phyloP scores from a whole-genome alignment of 2,797 vertebrate genomes.

The Dermochelys coriacea region DNA sequence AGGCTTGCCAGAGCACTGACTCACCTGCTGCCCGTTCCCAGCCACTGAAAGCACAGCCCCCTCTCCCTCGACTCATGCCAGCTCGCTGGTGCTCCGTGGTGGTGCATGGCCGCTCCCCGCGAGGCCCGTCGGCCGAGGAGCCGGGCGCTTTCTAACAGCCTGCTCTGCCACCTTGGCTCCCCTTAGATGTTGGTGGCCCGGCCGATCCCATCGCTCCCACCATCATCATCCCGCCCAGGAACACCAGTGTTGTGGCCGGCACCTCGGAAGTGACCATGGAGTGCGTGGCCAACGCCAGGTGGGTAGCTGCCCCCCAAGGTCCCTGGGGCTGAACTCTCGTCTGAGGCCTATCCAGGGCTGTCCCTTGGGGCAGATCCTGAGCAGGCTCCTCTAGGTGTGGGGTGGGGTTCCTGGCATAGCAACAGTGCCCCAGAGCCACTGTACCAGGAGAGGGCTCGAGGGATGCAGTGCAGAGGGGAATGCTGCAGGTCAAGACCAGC shows the following conservation, averaged over 20 bases:
- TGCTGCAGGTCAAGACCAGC: neutral
- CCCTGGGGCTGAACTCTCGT: neutral
- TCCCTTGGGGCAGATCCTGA: neutral
- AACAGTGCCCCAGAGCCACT: neutral
- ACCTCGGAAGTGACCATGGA: constrained; percentile 96
- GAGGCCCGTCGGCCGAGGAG: accelerated
- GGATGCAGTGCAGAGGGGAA: neutral
- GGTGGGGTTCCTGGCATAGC: neutral
- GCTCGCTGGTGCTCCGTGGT: no score
- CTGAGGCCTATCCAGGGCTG: no score
- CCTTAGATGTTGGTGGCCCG: constrained; percentile 91
- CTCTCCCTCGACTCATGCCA: accelerated
- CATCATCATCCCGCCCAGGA: constrained; percentile 94
- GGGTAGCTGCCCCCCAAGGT: neutral
- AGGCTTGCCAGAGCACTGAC: accelerated
- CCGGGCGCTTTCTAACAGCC: neutral
- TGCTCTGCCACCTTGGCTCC: constrained; percentile 24
- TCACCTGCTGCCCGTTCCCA: no score
- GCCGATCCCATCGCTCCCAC: constrained; percentile 96
- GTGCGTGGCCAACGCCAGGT: constrained; percentile 97
- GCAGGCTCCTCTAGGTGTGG: neutral
- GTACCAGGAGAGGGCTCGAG: neutral
- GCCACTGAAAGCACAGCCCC: neutral
- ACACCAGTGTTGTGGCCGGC: constrained; percentile 93
- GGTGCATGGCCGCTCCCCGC: no score